A percentile compares a stretch with the other conserved stretches of the same genome.
These are phyloP conservation scores for Manis javanica DNA, from an alignment of 2,797 vertebrate genomes.

Conservation along the genomic window DNA sequence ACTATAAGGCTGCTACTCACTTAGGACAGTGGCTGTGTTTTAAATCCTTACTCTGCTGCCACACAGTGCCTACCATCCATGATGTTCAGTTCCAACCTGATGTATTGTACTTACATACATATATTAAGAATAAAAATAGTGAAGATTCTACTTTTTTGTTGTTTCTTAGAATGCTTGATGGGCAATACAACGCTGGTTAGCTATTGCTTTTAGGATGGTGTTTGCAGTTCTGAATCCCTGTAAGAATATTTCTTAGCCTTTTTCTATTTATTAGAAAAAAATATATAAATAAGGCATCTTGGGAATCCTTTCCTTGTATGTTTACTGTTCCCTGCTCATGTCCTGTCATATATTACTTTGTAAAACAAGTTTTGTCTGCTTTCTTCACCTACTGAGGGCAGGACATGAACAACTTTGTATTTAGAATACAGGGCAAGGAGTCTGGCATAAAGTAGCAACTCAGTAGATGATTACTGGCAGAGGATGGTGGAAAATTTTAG, in stretches of 20 bases:
- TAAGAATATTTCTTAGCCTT: not conserved
- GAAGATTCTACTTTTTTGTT: not conserved
- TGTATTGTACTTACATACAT: not conserved
- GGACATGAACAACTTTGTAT: not conserved
- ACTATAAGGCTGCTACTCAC: not conserved
- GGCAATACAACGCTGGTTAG: not conserved
- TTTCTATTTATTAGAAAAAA: slow-evolving; percentile 26
- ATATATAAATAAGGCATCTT: not conserved
- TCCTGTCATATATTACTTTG: not conserved
- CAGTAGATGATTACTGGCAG: not conserved
- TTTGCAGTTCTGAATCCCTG: not conserved
- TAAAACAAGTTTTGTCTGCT: not conserved
- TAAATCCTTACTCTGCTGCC: slow-evolving; percentile 9
- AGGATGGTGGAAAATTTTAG: not conserved
- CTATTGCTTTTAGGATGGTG: not conserved
- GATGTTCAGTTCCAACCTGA: not conserved
- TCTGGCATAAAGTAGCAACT: not conserved
- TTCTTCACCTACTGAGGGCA: not conserved
- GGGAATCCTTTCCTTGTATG: not conserved
- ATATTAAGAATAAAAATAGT: slow-evolving; percentile 17
- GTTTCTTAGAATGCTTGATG: not conserved
- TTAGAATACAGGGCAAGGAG: not conserved
- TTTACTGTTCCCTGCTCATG: not conserved
- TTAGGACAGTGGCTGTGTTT: not conserved
- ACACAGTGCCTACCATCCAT: not conserved